These are phyloP conservation scores for Ptilonorhynchus violaceus DNA, from an alignment of 2,113 vertebrate genomes.

Conservation along the genomic window DNA sequence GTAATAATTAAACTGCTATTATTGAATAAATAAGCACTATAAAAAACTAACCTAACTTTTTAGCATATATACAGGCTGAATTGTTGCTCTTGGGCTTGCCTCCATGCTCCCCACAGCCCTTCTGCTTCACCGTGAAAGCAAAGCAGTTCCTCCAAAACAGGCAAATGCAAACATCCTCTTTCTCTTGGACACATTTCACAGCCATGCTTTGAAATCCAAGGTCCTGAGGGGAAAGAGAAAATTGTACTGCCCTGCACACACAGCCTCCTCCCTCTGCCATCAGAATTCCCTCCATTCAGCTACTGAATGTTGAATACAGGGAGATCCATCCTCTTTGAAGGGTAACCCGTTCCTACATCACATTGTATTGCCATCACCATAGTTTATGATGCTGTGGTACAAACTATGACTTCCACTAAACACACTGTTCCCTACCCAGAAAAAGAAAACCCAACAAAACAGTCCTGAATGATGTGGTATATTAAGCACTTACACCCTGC, in stretches of 20 bases:
- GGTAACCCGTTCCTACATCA: neutral
- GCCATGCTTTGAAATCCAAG: neutral
- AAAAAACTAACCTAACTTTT: neutral
- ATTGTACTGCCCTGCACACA: accelerated
- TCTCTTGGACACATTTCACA: neutral
- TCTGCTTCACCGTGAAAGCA: neutral
- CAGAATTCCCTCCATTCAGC: neutral
- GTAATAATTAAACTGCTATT: neutral
- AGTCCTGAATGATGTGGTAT: neutral
- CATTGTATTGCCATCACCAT: neutral
- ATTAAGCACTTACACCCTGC: neutral
- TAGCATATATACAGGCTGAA: neutral
- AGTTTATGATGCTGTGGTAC: neutral
- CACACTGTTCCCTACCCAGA: neutral
- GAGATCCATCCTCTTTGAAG: neutral
- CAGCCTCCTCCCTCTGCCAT: neutral
- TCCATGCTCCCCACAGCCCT: neutral
- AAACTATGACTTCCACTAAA: neutral
- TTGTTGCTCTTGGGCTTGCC: neutral
- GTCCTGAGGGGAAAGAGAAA: neutral
- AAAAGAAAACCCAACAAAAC: neutral
- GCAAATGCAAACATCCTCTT: neutral
- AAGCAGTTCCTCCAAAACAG: neutral
- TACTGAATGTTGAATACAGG: accelerated
- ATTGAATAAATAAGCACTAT: neutral